These are phyloP conservation scores for Sebastes schlegelii DNA, from an alignment of 2,113 vertebrate species.

Conservation along the genomic window DNA sequence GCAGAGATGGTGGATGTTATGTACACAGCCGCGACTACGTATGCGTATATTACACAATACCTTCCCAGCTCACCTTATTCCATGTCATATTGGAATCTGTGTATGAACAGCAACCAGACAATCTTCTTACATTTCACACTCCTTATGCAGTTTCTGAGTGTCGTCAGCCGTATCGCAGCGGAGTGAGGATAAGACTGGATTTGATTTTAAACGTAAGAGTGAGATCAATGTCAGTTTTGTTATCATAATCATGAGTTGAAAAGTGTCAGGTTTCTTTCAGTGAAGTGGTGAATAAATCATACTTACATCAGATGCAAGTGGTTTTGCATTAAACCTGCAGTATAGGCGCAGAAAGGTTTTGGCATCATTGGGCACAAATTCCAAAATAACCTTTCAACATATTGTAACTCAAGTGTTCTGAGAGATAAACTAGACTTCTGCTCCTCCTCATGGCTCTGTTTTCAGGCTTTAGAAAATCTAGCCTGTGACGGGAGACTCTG, in stretches of 20 bases:
- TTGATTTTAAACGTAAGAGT: not conserved
- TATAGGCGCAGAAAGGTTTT: no score
- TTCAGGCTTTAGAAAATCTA: no score
- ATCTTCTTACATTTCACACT: slow-evolving; percentile 36
- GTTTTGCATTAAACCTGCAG: slow-evolving; percentile 1
- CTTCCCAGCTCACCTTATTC: slow-evolving; percentile 6
- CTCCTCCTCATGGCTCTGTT: no score
- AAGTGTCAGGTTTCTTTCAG: not conserved
- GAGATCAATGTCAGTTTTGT: not conserved
- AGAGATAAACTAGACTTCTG: no score
- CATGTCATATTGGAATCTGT: slow-evolving; percentile 35
- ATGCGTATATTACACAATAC: slow-evolving; percentile 23
- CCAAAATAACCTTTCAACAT: no score
- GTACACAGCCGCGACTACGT: slow-evolving; percentile 5
- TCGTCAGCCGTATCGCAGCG: not conserved
- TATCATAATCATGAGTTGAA: slow-evolving; percentile 4
- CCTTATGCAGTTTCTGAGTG: slow-evolving; percentile 18
- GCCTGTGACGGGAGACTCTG: no score
- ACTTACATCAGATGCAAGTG: not conserved
- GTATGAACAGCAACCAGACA: slow-evolving; percentile 20
- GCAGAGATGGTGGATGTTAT: slow-evolving; percentile 25
- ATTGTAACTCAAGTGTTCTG: no score
- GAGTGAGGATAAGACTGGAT: slow-evolving; percentile 6
- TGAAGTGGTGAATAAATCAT: not conserved
- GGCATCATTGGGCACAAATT: no score